Base-by-base conservation (phyloP, 2,888 invertebrate genomes). In the Caenorhabditis parvicauda region DNA sequence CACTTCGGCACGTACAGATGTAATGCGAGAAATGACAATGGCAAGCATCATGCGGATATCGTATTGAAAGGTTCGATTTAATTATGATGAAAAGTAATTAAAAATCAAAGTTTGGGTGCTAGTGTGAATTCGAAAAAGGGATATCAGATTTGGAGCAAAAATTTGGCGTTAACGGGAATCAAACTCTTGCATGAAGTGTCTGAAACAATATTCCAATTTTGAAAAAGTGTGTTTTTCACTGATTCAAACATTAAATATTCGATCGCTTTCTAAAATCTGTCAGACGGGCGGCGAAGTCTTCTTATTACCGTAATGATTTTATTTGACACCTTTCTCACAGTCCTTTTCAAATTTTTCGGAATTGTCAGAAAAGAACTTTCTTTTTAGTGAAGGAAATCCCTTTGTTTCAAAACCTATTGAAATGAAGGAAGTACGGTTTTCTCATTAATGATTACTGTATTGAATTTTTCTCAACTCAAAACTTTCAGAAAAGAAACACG, bases 1-100 rank as follows among this genome's bases (percentile, higher is more conserved):
- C 61, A 77, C 45, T 79, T 69, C 48, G 79, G 79, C n/a, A 64
- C 47, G 12, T 79, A 80, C 48, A 59, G 73, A 28, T 80, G 80
- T 52, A 61, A 74, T 2, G 80, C 80, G 4, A 66, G 60, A 43
- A 80, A 80, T 55, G 80, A 80, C 44, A 76, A 80, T 52, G 80
- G 80, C 5, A 58, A 64, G 6, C 73, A 79, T 45, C 70, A 65
- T 45, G 72, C 74, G 4, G 76, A 77, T 35, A 76, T 80, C 22
- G 60, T 65, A 14, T 60, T 80, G 7, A 59, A 47, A 43, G 68
- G 75, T 75, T 29, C 55, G 69, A 29, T 42, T 17, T 14, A 32
- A 9, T 14, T 12, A 32, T 32, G 9, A 14, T 32, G 9, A 12
- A 9, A 9, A 32, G n/a, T 32, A 14, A 32, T 12, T 12, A 12